A percentile compares a stretch with the other conserved stretches of the same genome.
Evolutionary conservation across 2,113 vertebrate genomes (phyloP).

Genomic region (Poeciliopsis prolifica): DNA sequence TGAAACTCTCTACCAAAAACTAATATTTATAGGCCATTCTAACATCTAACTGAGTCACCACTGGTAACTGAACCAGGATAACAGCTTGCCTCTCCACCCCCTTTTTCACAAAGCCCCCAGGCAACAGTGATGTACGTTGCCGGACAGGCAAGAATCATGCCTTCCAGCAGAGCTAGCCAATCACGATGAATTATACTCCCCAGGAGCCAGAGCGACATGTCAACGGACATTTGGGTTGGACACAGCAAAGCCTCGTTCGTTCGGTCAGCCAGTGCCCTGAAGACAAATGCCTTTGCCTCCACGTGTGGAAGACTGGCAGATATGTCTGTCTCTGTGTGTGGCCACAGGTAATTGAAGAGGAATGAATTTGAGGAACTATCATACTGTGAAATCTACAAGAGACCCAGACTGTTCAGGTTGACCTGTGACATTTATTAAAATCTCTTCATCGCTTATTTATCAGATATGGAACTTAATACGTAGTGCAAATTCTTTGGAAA

Average conservation of each 20-base stretch:
- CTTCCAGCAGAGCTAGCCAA: constrained; percentile 80
- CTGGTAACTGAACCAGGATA: constrained; percentile 76
- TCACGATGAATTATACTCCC: constrained; percentile 81
- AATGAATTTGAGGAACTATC: constrained; percentile 12
- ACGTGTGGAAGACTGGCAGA: constrained; percentile 49
- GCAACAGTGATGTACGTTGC: constrained; percentile 73
- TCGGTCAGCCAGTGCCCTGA: constrained; percentile 72
- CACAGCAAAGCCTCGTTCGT: constrained; percentile 52
- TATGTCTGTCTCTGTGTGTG: constrained; percentile 52
- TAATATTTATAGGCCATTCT: constrained; percentile 34
- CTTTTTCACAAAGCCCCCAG: constrained; percentile 61
- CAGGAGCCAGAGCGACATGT: constrained; percentile 63
- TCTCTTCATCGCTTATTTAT: constrained; percentile 10
- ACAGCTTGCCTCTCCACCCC: constrained; percentile 39
- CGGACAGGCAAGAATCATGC: constrained; percentile 81
- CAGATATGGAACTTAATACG: constrained; percentile 11
- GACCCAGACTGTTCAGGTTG: constrained; percentile 21
- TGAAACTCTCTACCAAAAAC: not conserved
- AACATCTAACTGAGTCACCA: constrained; percentile 38
- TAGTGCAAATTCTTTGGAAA: constrained; percentile 2
- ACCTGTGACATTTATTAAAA: constrained; percentile 8
- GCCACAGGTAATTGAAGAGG: constrained; percentile 59
- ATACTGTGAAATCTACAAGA: constrained; percentile 20
- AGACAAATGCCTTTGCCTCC: constrained; percentile 69
- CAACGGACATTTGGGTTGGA: constrained; percentile 72